Base-by-base conservation (phyloP, 2,113 vertebrate species). In the Chaetorhynchus papuensis region DNA sequence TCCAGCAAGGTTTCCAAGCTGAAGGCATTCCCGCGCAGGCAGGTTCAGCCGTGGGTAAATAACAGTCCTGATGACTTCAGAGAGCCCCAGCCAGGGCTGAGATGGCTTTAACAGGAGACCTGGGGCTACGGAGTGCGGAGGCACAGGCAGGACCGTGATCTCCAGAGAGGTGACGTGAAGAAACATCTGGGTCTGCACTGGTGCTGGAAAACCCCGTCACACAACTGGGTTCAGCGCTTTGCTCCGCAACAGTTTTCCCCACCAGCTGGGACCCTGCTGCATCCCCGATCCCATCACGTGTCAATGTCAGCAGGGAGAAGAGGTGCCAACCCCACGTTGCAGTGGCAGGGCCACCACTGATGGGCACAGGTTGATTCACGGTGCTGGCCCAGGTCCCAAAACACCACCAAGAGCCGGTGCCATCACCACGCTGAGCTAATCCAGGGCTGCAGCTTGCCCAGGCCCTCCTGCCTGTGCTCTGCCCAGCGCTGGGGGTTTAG, bases 1-100 rank as follows among this genome's bases (percentile, higher is more conserved):
- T 96, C 94, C 96, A 97, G 80, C 14, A 11, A 93, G 87, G 90
- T 86, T 96, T 96, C 96, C 94, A 95, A 85, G 90, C 91, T 22
- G n/a, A 68, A 92, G 94, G 84, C 90, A 94, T 96, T 90, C 93
- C 92, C 33, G 6, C 3, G 2, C 92, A 90, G 92, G 87, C 93
- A 96, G 94, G 95, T 96, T 94, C 68, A 64, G 79, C 92, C 21
- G 26, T 70, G 84, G 79, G 92, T 94, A 94, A 95, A 64, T 50
- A 76, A 59, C 59, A 50, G 66, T 21, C 35, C 70, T 5, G 9
- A 64, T 7, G n/a, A 87, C 81, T 93, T 49, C 70, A 18, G 78
- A 61, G 69, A 94, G 87, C 65, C 70, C 87, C 8, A 2, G 88
- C 90, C 88, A 85, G 82, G 76, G 31, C 90, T 22, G 63, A 68